Evolutionary conservation across 2,113 vertebrate genomes (phyloP).

Genomic region (Pelodiscus sinensis): DNA sequence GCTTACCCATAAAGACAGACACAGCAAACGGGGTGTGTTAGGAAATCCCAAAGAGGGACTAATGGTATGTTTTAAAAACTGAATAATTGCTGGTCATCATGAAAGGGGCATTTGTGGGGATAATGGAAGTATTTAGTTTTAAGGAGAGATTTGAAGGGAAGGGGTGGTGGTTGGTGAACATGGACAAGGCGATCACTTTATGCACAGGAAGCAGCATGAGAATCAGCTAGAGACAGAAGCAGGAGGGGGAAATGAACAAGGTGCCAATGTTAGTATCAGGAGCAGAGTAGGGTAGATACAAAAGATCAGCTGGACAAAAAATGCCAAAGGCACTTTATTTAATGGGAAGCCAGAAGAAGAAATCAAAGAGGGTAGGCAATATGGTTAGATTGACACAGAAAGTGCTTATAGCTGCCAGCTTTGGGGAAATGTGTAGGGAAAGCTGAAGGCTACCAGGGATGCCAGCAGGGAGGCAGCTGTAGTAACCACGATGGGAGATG

Average conservation of each 20-base stretch:
- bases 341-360: too few relatives aligned
- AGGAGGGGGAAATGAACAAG: neutral
- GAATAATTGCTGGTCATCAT: neutral
- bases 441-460: too few relatives aligned
- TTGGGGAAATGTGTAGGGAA: too few relatives aligned
- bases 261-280: neutral
- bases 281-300: neutral
- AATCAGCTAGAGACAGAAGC: neutral
- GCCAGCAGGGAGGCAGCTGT: too few relatives aligned
- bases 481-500: too few relatives aligned
- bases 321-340: too few relatives aligned
- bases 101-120: neutral
- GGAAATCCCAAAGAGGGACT: neutral
- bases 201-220: neutral
- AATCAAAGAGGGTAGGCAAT: too few relatives aligned
- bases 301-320: too few relatives aligned
- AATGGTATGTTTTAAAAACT: neutral
- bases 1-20: neutral
- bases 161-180: neutral
- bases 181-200: neutral
- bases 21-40: neutral
- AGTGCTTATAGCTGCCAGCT: too few relatives aligned
- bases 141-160: neutral
- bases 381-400: too few relatives aligned
- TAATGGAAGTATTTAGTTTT: neutral